Evolutionary conservation across 2,113 vertebrate species (phyloP).

Genomic region (Ameiurus melas): DNA sequence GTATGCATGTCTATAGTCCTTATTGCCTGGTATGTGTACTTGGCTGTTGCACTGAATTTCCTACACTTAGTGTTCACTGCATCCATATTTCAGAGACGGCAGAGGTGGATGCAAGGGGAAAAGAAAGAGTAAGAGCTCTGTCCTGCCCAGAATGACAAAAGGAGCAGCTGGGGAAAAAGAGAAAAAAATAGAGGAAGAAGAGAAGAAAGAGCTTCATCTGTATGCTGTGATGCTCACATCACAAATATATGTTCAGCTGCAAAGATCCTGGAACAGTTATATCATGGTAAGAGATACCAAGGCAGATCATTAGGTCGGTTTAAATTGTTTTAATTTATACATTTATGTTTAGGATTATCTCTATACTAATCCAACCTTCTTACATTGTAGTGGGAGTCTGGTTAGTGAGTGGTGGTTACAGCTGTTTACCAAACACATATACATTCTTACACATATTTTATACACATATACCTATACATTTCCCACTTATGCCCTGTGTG

Average conservation of each 20-base stretch:
- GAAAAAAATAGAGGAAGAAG: not conserved
- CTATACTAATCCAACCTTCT: no score
- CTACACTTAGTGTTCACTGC: not conserved
- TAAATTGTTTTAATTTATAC: not conserved
- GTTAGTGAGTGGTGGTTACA: no score
- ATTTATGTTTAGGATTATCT: not conserved
- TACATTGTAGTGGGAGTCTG: no score
- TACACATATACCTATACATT: no score
- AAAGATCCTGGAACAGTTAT: slow-evolving; percentile 72
- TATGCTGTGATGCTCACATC: slow-evolving; percentile 67
- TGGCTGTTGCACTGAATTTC: not conserved
- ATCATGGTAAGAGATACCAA: slow-evolving; percentile 62
- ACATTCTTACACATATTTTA: no score
- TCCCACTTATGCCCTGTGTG: no score
- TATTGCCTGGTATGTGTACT: not conserved
- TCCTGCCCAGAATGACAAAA: slow-evolving; percentile 56
- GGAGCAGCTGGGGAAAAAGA: slow-evolving; percentile 26
- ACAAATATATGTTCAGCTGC: slow-evolving; percentile 69
- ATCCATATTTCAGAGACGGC: not conserved
- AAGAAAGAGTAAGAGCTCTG: slow-evolving; percentile 14
- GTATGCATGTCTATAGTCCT: not conserved
- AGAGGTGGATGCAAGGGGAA: not conserved
- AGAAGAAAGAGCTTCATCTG: slow-evolving; percentile 67
- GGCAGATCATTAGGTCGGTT: not conserved
- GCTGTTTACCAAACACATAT: no score